Conservation (phyloP, 2,113 vertebrate genomes). For the Sinocyclocheilus anshuiensis region DNA sequence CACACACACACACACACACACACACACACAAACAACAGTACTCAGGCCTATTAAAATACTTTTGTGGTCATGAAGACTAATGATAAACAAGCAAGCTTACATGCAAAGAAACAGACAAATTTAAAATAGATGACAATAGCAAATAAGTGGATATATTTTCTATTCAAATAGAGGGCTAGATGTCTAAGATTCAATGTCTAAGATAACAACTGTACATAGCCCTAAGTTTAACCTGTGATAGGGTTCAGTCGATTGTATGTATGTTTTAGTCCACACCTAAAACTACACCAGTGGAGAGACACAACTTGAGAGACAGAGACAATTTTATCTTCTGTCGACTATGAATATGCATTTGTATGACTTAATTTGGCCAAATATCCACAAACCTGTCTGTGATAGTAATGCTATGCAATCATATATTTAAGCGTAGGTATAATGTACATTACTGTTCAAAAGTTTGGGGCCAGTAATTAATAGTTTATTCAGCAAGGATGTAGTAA, state of each 20-base stretch:
- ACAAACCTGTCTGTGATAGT: neutral
- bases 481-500: neutral
- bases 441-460: too few species aligned
- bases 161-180: conserved; percentile 28
- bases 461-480: neutral
- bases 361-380: neutral
- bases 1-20: conserved; percentile 42
- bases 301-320: neutral
- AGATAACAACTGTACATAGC: neutral
- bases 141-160: neutral
- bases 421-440: neutral
- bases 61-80: conserved; percentile 48
- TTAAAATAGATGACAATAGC: neutral
- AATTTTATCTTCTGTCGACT: neutral
- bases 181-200: neutral
- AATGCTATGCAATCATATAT: neutral
- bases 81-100: conserved; percentile 20
- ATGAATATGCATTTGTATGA: neutral
- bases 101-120: conserved; percentile 9
- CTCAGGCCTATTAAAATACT: conserved; percentile 64
- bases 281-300: neutral
- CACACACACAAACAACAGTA: conserved; percentile 39
- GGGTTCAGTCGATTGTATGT: neutral
- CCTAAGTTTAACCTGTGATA: neutral
- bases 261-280: conserved; percentile 5